Base-by-base conservation (phyloP, 2,888 invertebrate genomes). In the Hypomecis atomaria region DNA sequence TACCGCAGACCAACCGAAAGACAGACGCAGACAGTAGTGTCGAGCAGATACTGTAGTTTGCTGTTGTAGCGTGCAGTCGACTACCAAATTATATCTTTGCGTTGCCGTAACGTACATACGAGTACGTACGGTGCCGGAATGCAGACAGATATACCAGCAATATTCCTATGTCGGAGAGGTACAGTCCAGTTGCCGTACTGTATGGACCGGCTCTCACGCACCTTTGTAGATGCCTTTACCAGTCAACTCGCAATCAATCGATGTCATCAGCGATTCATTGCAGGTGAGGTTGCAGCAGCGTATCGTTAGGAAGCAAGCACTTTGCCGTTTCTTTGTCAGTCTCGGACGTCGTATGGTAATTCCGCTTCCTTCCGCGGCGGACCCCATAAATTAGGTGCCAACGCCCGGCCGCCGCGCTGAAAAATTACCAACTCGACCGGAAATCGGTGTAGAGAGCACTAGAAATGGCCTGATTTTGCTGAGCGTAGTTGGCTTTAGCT, bases 261-360 rank as follows among this genome's bases (percentile, higher is more conserved):
- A 44, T 42, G 38, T 10, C 44, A 54, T 43, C 40, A 59, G 59
- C 10, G 11, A 34, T 6, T 44, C 49, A 40, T 34, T 50, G 56
- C 54, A 48, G 62, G 37, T 36, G 23, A 13, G 57, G n/a, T 47
- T 48, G 50, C 59, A 40, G 42, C 47, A 38, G 71, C 75, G 82
- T 84, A 84, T 81, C 76, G 75, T 82, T 81, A 85, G 84, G 82
- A 78, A 81, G 81, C 82, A 45, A 65, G 66, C 69, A 72, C 69
- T 71, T 71, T 71, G 71, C 76, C 78, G 84, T 85, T 88, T 88
- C 85, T 88, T 88, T 89, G 86, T 83, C 82, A 82, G 77, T 60
- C 59, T 78, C 85, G 84, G 85, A 85, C 83, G 89, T 88, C 85
- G 87, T 91, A 91, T 92, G 92, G 87, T 90, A 92, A 92, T 91